phyloP scores from a whole-genome alignment of 2,797 vertebrate species.

The Danio kyathit region DNA sequence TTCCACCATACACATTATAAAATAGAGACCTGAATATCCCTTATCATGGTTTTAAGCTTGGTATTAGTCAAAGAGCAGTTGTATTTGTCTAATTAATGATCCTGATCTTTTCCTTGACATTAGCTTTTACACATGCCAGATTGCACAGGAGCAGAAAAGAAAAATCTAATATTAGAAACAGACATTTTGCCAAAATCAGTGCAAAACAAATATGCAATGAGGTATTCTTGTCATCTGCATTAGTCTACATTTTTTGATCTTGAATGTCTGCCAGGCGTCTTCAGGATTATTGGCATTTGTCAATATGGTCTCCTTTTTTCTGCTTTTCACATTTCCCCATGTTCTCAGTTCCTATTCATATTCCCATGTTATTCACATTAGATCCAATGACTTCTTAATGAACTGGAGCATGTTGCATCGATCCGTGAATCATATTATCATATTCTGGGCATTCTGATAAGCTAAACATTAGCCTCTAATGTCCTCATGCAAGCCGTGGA shows the following conservation, averaged over 20 bases:
- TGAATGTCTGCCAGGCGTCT: slow-evolving; percentile 6
- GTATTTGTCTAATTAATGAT: slow-evolving; percentile 19
- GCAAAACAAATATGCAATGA: background rate
- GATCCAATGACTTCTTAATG: background rate
- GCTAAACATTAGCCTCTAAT: slow-evolving; percentile 44
- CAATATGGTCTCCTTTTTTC: background rate
- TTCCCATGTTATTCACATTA: slow-evolving; percentile 26
- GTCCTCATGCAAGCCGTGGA: slow-evolving; percentile 33
- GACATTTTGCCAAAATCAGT: slow-evolving; percentile 20
- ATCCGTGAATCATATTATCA: slow-evolving; percentile 51
- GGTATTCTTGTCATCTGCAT: background rate
- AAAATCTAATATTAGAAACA: slow-evolving; percentile 7
- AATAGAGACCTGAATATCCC: slow-evolving; percentile 8
- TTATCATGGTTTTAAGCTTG: slow-evolving; percentile 12
- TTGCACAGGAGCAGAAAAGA: slow-evolving; percentile 6
- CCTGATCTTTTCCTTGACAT: background rate
- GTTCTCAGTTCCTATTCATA: background rate
- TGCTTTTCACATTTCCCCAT: background rate
- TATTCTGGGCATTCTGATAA: slow-evolving; percentile 31
- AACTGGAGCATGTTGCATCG: slow-evolving; percentile 15
- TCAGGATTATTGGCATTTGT: slow-evolving; percentile 2
- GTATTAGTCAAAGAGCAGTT: slow-evolving; percentile 12
- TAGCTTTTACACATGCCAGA: slow-evolving; percentile 9
- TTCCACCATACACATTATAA: background rate
- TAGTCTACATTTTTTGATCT: slow-evolving; percentile 20